Percentiles rank a stretch among this genome's conserved stretches.
Evolutionary conservation across 2,888 invertebrate species (phyloP).

Genomic region (Eutolmus rufibarbis): DNA sequence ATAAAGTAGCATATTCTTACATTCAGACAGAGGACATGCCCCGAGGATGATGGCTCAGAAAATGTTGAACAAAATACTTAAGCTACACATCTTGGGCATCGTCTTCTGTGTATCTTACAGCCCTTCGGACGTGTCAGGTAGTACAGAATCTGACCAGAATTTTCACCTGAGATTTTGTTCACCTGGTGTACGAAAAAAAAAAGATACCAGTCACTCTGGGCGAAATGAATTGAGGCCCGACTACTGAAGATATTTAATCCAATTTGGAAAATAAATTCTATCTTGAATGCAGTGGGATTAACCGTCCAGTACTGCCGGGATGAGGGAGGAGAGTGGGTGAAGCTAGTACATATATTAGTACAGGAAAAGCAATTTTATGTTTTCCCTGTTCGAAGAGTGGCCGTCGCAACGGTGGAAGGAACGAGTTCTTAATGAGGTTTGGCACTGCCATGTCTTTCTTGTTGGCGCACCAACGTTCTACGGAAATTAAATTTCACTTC

Average conservation of each 20-base stretch:
- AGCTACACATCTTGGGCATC: neutral
- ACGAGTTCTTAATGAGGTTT: slow-evolving; percentile 15
- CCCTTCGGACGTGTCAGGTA: neutral
- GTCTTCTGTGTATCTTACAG: neutral
- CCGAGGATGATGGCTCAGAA: neutral
- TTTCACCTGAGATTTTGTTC: slow-evolving; percentile 25
- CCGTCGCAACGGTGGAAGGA: neutral
- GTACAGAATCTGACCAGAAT: neutral
- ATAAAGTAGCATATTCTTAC: neutral
- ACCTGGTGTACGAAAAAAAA: neutral
- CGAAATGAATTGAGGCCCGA: slow-evolving; percentile 19
- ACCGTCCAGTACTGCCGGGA: neutral
- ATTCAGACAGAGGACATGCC: neutral
- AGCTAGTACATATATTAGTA: neutral
- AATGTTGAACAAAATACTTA: neutral
- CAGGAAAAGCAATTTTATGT: slow-evolving; percentile 18
- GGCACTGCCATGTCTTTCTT: slow-evolving; percentile 9
- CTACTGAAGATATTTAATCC: slow-evolving; percentile 13
- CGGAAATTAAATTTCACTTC: slow-evolving; percentile 26
- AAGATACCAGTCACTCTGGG: neutral
- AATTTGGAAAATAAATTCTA: slow-evolving; percentile 17
- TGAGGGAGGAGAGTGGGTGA: neutral
- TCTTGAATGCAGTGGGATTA: slow-evolving; percentile 17
- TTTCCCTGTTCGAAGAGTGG: slow-evolving; percentile 2
- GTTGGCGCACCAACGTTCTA: neutral